These are phyloP conservation scores for Mustela nigripes DNA, from an alignment of 2,113 vertebrate species.

Conservation along the genomic window DNA sequence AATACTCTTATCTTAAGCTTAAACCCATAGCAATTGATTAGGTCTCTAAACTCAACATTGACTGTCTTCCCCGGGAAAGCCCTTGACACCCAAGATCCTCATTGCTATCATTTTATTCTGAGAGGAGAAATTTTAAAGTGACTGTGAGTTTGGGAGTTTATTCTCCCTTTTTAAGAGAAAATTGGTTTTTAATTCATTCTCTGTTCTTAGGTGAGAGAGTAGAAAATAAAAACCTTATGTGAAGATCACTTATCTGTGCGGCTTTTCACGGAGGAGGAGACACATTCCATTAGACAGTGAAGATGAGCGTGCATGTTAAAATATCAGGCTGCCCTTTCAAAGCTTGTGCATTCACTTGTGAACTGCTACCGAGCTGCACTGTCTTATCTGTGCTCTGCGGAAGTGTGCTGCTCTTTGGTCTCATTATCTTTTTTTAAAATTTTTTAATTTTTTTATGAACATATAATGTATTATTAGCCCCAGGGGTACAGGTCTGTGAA, in stretches of 20 bases:
- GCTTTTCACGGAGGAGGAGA: neutral
- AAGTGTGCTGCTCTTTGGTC: conserved; percentile 46
- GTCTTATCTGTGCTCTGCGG: conserved; percentile 13
- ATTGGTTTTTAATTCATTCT: neutral
- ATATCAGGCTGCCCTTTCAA: neutral
- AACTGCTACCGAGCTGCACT: conserved; percentile 28
- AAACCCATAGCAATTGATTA: neutral
- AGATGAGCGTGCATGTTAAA: neutral
- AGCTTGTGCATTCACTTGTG: neutral
- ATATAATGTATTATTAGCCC: too few species aligned
- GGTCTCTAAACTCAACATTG: neutral
- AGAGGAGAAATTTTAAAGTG: neutral
- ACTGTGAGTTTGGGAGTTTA: neutral
- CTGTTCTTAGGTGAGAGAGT: neutral
- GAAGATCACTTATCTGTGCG: neutral
- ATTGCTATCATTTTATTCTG: neutral
- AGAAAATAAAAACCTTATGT: neutral
- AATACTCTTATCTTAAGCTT: conserved; percentile 33
- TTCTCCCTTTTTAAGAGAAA: conserved; percentile 6
- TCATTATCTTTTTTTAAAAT: neutral
- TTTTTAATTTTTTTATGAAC: too few species aligned
- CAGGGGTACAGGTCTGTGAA: too few species aligned
- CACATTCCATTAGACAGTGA: neutral
- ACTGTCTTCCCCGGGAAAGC: neutral
- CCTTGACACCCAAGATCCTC: neutral